Evolutionary conservation across 2,888 invertebrate species (phyloP).

Genomic region (Mythimna pallens): DNA sequence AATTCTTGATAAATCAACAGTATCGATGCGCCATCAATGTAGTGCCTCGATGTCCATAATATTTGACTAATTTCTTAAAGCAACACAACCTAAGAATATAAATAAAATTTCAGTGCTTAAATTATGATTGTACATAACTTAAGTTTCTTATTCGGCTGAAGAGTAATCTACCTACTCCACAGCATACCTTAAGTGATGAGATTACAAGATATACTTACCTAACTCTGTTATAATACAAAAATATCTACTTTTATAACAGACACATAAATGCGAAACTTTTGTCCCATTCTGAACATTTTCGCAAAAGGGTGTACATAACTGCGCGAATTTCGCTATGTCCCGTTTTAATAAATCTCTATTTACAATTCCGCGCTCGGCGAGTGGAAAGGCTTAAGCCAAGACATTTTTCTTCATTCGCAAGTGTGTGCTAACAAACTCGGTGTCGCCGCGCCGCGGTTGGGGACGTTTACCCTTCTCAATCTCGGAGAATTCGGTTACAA

Average conservation of each 20-base stretch:
- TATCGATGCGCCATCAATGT: no score
- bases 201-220: conserved; percentile 19
- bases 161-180: no score
- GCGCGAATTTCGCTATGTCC: conserved; percentile 82
- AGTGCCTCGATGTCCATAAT: no score
- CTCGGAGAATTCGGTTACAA: conserved; percentile 79
- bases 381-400: conserved; percentile 88
- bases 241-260: conserved; percentile 53
- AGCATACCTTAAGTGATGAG: background rate
- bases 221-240: conserved; percentile 32
- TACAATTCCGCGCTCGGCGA: conserved; percentile 85
- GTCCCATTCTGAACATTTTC: conserved; percentile 71
- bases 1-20: no score
- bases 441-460: conserved; percentile 73
- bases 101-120: no score
- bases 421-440: conserved; percentile 86
- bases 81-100: no score
- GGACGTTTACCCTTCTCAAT: conserved; percentile 83
- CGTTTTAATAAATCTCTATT: conserved; percentile 90
- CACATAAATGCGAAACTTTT: conserved; percentile 72
- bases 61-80: no score
- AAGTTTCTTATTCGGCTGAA: background rate
- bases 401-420: conserved; percentile 90
- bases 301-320: conserved; percentile 77
- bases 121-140: no score